Evolutionary conservation across 2,797 vertebrate species (phyloP), one percentile per base, ranked within the genome.

Genomic region (Coccyzus lansbergi): DNA sequence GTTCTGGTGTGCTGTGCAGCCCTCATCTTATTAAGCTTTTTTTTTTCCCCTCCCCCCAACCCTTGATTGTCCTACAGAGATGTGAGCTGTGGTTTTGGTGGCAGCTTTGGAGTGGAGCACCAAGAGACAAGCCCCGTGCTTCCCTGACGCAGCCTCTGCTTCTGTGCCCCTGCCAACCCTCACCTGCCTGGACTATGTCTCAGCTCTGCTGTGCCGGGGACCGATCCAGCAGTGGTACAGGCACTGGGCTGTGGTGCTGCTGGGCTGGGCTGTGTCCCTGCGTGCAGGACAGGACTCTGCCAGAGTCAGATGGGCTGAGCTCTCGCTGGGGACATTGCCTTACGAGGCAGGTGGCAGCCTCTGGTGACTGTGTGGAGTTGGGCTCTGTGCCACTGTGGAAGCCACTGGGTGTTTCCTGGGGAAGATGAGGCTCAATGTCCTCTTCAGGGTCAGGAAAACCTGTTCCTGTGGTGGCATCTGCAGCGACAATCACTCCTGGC

Each of bases 221-320:
- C 3, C 0, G 31, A 26, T n/a, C 56, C 0, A 2, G 62, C 62
- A 0, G 0, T 0, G 42, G 89, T n/a, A 25, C 0, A 46, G 51
- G 49, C 12, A 12, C 38, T 38, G 38, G 38, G 38, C 31, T 11
- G 38, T 3, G 5, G 3, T 2, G 25, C 49, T 13, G 33, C 19
- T 24, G 2, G 20, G 46, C 49, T 49, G 18, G 4, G 10, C 14
- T 59, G 46, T 1, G 46, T 28, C 29, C 59, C 64, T 3, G 2
- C 1, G 3, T 13, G 36, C 40, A 3, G 46, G 56, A 10, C 64
- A 40, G 12, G 31, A 29, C 36, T 42, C 68, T 33, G 69, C 52
- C 69, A 38, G 64, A 2, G 0, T 2, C 10, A 3, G 20, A 26
- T 1, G 16, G 20, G 63, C 31, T 12, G 20, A 49, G 44, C 55